Evolutionary conservation across 2,888 invertebrate species (phyloP).

Genomic region (Drosophila tripunctata): DNA sequence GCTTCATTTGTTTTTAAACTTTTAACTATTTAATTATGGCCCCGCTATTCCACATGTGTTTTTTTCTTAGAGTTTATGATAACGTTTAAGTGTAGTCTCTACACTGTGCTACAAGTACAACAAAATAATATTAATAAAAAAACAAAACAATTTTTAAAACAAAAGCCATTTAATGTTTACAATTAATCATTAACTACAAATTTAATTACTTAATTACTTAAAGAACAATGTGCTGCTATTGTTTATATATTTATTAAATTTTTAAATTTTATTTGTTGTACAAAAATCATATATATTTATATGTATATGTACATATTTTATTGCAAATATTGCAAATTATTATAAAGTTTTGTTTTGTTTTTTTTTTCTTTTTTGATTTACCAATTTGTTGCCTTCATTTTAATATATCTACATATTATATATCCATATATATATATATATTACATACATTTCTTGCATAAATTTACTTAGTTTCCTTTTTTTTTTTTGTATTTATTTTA

Average conservation of each 20-base stretch:
- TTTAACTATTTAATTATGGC: constrained; percentile 83
- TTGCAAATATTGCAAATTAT: constrained; percentile 73
- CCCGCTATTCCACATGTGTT: constrained; percentile 84
- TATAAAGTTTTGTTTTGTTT: constrained; percentile 28
- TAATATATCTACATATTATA: not conserved
- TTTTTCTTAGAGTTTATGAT: constrained; percentile 72
- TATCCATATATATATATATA: constrained; percentile 59
- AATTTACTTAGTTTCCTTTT: constrained; percentile 10
- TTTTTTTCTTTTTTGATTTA: no score
- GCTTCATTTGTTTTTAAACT: constrained; percentile 43
- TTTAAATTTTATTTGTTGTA: constrained; percentile 19
- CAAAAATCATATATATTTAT: constrained; percentile 33
- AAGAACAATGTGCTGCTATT: constrained; percentile 55
- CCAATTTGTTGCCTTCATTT: constrained; percentile 10
- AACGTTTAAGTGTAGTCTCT: constrained; percentile 39
- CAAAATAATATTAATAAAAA: constrained; percentile 19
- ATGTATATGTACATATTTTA: constrained; percentile 18
- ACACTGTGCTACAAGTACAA: constrained; percentile 48
- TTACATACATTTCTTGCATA: constrained; percentile 45
- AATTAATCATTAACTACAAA: constrained; percentile 41
- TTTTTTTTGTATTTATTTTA: constrained; percentile 28
- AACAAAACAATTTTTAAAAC: constrained; percentile 22
- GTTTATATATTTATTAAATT: no score
- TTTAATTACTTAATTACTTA: constrained; percentile 48
- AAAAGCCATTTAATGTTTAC: constrained; percentile 17